phyloP scores from a whole-genome alignment of 2,113 vertebrate genomes.

The Zosterops japonicus region DNA sequence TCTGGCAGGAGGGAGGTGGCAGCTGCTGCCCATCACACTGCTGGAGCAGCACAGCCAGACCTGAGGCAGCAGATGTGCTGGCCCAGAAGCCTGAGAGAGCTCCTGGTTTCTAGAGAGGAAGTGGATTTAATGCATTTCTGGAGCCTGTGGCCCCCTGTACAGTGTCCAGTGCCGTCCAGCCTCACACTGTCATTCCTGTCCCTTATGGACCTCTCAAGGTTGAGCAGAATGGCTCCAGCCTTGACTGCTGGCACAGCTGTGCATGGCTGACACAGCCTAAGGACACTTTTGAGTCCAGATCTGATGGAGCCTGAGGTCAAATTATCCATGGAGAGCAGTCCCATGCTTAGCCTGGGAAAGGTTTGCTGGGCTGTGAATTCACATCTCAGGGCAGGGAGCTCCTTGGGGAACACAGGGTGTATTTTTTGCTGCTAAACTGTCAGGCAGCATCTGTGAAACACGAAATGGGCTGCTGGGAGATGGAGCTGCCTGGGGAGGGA shows the following conservation, averaged over 20 bases:
- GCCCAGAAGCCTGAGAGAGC: background rate
- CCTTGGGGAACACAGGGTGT: rapidly evolving
- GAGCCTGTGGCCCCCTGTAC: background rate
- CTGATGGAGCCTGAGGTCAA: background rate
- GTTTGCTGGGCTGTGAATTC: background rate
- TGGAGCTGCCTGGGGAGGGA: background rate
- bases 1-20: background rate
- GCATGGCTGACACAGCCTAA: background rate
- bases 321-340: background rate
- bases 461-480: background rate
- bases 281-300: background rate
- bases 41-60: background rate
- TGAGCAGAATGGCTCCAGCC: background rate
- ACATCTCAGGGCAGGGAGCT: rapidly evolving
- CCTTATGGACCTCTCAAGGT: background rate
- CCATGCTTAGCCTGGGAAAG: background rate
- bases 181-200: background rate
- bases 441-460: background rate
- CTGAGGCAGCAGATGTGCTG: background rate
- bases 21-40: background rate
- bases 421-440: background rate
- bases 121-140: background rate
- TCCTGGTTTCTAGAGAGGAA: background rate
- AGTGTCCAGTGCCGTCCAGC: background rate
- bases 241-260: background rate